Conservation (phyloP, 2,888 invertebrate species). For the Pherbina coryleti region DNA sequence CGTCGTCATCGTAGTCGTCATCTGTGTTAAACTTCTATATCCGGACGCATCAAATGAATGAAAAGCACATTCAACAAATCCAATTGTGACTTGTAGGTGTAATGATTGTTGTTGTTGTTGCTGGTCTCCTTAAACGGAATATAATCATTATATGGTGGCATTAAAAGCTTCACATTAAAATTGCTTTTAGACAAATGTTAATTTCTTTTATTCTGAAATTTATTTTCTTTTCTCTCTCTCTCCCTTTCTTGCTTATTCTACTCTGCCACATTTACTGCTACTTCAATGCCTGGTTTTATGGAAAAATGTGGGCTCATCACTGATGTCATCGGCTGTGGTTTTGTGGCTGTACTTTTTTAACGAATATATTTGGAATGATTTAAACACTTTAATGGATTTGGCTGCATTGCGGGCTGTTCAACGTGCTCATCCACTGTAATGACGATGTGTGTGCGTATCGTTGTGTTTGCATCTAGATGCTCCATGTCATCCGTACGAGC, state of each 20-base stretch:
- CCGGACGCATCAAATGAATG: too few species aligned
- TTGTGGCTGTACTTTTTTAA: too few species aligned
- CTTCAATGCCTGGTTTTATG: background rate
- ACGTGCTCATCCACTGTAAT: background rate
- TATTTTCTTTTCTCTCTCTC: background rate
- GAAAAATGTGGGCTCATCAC: too few species aligned
- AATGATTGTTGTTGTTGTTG: too few species aligned
- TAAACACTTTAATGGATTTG: too few species aligned
- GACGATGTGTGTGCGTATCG: background rate
- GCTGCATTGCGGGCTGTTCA: background rate
- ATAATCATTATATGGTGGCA: background rate
- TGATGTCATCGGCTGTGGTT: too few species aligned
- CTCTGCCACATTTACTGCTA: background rate
- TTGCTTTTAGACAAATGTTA: background rate
- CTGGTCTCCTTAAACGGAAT: too few species aligned
- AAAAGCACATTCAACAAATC: too few species aligned
- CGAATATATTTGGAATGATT: too few species aligned
- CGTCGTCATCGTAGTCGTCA: too few species aligned
- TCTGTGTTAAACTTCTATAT: too few species aligned
- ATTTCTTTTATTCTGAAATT: background rate
- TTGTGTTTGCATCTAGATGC: slow-evolving; percentile 71
- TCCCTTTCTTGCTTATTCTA: background rate
- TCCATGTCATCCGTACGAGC: slow-evolving; percentile 91
- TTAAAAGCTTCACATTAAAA: slow-evolving; percentile 2
- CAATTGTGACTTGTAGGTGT: too few species aligned